Evolutionary conservation across 2,888 invertebrate species (phyloP), one percentile per base, ranked within the genome.

Genomic region (Helleia helle): DNA sequence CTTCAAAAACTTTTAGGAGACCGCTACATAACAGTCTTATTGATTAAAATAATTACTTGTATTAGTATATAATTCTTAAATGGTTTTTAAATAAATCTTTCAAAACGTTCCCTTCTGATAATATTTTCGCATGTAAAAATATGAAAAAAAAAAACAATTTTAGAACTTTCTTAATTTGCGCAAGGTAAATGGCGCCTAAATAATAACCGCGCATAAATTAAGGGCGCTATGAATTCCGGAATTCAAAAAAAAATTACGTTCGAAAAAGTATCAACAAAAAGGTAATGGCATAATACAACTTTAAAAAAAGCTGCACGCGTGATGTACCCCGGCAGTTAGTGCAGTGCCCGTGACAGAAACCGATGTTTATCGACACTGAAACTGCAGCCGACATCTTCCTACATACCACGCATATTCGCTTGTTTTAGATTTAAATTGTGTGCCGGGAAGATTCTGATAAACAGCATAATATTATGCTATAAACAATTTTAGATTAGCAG

Each of bases 331-430:
- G 59, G 65, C 60, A 72, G 73, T 77, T 74, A 79, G 77, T 73
- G 71, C 81, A 76, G 49, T 44, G 55, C 46, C 80, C 81, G 80
- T 80, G 79, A 80, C 80, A 69, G 62, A 72, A 71, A 79, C 66
- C 70, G 81, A 77, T 81, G 67, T 56, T 74, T 79, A 79, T 81
- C 75, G 62, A 52, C 54, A 56, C 44, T 40, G 47, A 51, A 46
- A 43, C 55, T 56, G 47, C 50, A 50, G 46, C 56, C 51, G 42
- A 52, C 12, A 22, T 34, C 34, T 12, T 22, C 27, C 27, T 12
- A 27, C 12, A 27, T 27, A 9, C 31, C 7, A 11, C 9, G 17
- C 18, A 11, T 31, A 34, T 11, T 11, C 24, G 40, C 47, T 43
- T 42, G 49, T 49, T 52, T 46, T 46, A 45, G 38, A 40, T 43